Evolutionary conservation across 1,140 invertebrate genomes (phyloP).

Genomic region (Aphaenogaster floridana): DNA sequence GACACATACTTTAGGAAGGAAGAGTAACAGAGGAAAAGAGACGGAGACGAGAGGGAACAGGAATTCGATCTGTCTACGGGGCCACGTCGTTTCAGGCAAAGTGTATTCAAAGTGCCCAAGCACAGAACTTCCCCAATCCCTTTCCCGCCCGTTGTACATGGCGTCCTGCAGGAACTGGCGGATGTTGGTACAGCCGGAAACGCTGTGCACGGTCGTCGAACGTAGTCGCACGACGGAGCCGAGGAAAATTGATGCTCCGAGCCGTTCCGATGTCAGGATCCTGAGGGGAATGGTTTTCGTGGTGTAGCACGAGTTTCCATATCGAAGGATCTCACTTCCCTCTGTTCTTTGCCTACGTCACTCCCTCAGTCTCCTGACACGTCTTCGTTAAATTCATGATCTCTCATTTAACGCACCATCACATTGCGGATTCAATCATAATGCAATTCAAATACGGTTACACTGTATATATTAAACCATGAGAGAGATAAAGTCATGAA

Average conservation of each 20-base stretch:
- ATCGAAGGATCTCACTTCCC: slow-evolving; percentile 27
- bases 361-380: not conserved
- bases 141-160: slow-evolving; percentile 71
- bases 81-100: slow-evolving; percentile 71
- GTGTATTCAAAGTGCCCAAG: slow-evolving; percentile 74
- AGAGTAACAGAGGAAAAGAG: slow-evolving; percentile 21
- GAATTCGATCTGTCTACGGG: slow-evolving; percentile 68
- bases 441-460: not conserved
- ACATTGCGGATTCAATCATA: not conserved
- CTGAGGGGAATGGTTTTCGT: slow-evolving; percentile 41
- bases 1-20: slow-evolving; percentile 21
- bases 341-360: slow-evolving; percentile 21
- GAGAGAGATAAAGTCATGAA: not conserved
- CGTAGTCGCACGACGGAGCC: slow-evolving; percentile 64
- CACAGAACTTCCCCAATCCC: slow-evolving; percentile 73
- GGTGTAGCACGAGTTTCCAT: slow-evolving; percentile 13
- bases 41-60: slow-evolving; percentile 15
- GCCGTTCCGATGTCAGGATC: slow-evolving; percentile 63
- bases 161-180: slow-evolving; percentile 64
- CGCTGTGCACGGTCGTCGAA: slow-evolving; percentile 70
- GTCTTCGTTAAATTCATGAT: slow-evolving; percentile 34
- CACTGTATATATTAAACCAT: not conserved
- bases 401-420: slow-evolving; percentile 25
- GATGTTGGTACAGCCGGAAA: slow-evolving; percentile 71
- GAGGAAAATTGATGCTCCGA: slow-evolving; percentile 72